Percentiles rank a stretch among this genome's conserved stretches.
Evolutionary conservation across 2,888 invertebrate species (phyloP).

Genomic region (Siphlonurus alternatus): DNA sequence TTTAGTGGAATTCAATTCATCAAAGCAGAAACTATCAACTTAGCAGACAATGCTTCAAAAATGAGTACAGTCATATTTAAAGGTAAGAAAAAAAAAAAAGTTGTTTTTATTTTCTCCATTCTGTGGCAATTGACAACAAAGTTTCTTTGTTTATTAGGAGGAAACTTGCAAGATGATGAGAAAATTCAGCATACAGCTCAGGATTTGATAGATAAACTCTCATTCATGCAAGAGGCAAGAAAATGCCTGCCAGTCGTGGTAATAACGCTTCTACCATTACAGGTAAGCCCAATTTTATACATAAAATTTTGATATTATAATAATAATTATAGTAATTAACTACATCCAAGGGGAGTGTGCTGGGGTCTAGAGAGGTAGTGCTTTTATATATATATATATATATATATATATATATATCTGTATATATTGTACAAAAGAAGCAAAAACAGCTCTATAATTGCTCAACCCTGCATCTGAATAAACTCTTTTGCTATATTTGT

Average conservation of each 20-base stretch:
- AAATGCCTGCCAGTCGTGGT: background rate
- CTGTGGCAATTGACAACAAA: no score
- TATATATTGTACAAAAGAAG: no score
- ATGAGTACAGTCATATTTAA: background rate
- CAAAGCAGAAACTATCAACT: conserved; percentile 32
- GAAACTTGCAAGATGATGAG: background rate
- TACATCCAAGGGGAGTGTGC: no score
- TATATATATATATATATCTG: no score
- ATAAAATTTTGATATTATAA: no score
- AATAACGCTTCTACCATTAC: background rate
- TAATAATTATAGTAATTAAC: no score
- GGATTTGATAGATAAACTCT: background rate
- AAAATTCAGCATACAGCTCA: background rate
- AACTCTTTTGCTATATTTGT: no score
- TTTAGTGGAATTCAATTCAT: conserved; percentile 30
- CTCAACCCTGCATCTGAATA: no score
- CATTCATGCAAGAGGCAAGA: background rate
- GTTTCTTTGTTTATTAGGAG: background rate
- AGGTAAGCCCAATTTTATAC: background rate
- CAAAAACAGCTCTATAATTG: no score
- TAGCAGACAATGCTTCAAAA: background rate
- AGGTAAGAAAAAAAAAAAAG: background rate
- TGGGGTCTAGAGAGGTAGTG: no score
- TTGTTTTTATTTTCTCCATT: no score
- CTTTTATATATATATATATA: no score